These are phyloP conservation scores for Neostethus bicornis DNA, from an alignment of 2,797 vertebrate species.

Conservation along the genomic window DNA sequence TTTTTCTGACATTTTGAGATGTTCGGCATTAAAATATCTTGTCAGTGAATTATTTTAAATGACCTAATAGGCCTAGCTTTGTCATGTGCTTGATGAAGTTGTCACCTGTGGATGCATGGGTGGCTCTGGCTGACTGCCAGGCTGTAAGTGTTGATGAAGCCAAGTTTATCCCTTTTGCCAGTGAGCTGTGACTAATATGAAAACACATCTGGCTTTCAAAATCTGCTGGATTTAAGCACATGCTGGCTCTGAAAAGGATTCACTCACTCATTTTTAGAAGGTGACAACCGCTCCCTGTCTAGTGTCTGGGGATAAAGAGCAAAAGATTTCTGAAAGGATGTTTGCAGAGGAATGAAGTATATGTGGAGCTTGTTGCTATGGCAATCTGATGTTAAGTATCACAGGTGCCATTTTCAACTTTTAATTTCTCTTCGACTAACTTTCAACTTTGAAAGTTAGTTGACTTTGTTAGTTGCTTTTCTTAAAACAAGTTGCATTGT, in stretches of 20 bases:
- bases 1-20: constrained; percentile 49
- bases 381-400: not conserved
- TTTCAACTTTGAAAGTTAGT: no score
- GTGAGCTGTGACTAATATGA: constrained; percentile 70
- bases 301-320: constrained; percentile 10
- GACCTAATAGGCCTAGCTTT: constrained; percentile 51
- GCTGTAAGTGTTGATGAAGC: constrained; percentile 59
- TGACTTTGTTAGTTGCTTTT: no score
- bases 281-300: constrained; percentile 27
- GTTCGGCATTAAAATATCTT: constrained; percentile 44
- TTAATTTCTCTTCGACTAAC: not conserved
- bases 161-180: constrained; percentile 57
- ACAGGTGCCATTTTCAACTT: not conserved
- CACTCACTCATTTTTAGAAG: constrained; percentile 40
- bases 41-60: constrained; percentile 60
- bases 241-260: constrained; percentile 34
- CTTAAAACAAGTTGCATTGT: no score
- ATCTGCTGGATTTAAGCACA: constrained; percentile 59
- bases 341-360: constrained; percentile 8
- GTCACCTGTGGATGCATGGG: constrained; percentile 45
- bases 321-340: constrained; percentile 8
- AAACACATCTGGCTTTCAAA: constrained; percentile 67
- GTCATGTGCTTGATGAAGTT: constrained; percentile 54
- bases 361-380: not conserved
- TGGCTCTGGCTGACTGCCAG: constrained; percentile 54